phyloP scores from a whole-genome alignment of 2,113 vertebrate species.

The Haemorhous mexicanus region DNA sequence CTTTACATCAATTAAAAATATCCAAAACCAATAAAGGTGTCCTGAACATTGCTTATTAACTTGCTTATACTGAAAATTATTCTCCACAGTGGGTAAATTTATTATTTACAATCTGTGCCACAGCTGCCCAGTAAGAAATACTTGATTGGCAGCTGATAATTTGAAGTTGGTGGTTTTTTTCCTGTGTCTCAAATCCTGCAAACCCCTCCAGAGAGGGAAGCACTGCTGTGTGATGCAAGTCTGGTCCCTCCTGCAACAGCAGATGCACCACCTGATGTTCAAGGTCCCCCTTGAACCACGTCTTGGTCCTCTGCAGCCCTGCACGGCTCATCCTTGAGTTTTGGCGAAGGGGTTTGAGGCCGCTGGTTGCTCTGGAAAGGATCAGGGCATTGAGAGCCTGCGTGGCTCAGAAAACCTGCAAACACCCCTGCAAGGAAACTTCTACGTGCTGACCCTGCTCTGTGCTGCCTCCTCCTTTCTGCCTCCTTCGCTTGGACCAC shows the following conservation, averaged over 20 bases:
- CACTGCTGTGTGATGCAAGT: not conserved
- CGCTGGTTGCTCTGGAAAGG: not conserved
- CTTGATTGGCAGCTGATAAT: not conserved
- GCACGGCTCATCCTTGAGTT: not conserved
- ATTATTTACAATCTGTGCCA: not conserved
- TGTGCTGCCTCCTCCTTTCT: conserved; percentile 36
- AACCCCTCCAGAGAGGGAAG: not conserved
- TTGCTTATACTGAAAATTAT: not conserved
- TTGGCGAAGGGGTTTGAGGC: not conserved
- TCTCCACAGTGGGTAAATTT: not conserved
- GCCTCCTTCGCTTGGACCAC: conserved; percentile 36
- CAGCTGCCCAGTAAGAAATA: not conserved
- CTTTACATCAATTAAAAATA: not conserved
- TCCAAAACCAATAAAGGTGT: not conserved
- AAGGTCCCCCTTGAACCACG: not conserved
- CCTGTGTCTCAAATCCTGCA: not conserved
- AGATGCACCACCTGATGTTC: not conserved
- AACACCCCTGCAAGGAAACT: not conserved
- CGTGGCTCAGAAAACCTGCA: not conserved
- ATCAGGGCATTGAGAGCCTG: not conserved
- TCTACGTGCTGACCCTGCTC: not conserved
- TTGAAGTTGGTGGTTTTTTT: not conserved
- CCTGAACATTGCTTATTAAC: not conserved
- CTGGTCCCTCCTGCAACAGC: not conserved
- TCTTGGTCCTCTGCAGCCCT: not conserved